These are phyloP conservation scores for Rachycentron canadum DNA, from an alignment of 2,797 vertebrate species.

Conservation along the genomic window DNA sequence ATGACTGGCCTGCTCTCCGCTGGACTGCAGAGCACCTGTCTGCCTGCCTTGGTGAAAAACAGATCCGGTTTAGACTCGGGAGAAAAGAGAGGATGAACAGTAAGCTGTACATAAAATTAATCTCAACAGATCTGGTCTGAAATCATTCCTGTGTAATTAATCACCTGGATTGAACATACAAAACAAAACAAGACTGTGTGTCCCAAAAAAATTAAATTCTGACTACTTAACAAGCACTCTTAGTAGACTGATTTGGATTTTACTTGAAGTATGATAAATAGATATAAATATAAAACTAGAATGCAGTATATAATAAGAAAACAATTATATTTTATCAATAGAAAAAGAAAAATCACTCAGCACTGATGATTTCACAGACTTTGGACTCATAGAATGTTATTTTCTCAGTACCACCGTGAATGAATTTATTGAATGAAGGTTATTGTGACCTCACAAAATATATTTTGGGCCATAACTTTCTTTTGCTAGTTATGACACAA, in stretches of 20 bases:
- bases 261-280: background rate
- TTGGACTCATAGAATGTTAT: too few relatives aligned
- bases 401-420: too few relatives aligned
- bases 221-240: background rate
- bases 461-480: too few relatives aligned
- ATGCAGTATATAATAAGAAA: background rate
- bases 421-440: too few relatives aligned
- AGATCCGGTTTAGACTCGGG: conserved; percentile 91
- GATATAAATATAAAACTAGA: background rate
- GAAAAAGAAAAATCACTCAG: too few relatives aligned
- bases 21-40: conserved; percentile 90
- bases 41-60: conserved; percentile 80
- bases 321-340: too few relatives aligned
- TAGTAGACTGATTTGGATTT: background rate
- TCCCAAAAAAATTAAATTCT: background rate
- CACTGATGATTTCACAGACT: too few relatives aligned
- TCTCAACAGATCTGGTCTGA: background rate
- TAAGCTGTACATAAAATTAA: conserved; percentile 69
- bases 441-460: too few relatives aligned
- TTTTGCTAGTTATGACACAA: too few relatives aligned
- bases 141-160: conserved; percentile 1
- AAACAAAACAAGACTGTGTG: background rate
- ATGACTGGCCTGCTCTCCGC: conserved; percentile 88
- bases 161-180: conserved; percentile 13
- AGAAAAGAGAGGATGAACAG: conserved; percentile 81